phyloP scores from a whole-genome alignment of 2,888 invertebrate genomes.

The Pristionchus fissidentatus region DNA sequence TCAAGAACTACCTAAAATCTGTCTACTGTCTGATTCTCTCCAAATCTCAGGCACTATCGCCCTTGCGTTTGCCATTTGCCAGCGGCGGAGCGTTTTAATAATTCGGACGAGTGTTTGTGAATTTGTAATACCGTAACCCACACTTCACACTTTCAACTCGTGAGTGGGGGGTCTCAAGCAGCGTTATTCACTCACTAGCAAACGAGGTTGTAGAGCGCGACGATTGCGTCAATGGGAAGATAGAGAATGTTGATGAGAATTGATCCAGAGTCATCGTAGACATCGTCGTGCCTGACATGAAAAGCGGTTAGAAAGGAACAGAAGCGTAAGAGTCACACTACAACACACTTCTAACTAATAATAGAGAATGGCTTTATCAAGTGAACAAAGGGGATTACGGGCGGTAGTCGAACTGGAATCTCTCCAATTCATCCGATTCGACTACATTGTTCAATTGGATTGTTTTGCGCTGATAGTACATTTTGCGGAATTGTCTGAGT shows the following conservation, averaged over 20 bases:
- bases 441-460: slow-evolving; percentile 26
- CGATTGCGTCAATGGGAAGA: background rate
- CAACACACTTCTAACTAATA: slow-evolving; percentile 1
- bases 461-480: slow-evolving; percentile 39
- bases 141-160: background rate
- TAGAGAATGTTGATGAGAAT: slow-evolving; percentile 7
- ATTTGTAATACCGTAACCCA: background rate
- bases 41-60: no score
- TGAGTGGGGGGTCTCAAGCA: background rate
- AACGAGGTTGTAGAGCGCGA: background rate
- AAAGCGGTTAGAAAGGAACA: slow-evolving; percentile 30
- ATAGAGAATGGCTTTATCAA: slow-evolving; percentile 18
- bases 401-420: background rate
- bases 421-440: slow-evolving; percentile 9
- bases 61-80: no score
- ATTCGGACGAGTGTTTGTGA: background rate
- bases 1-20: no score
- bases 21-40: no score
- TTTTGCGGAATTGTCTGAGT: slow-evolving; percentile 23
- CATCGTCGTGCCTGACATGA: slow-evolving; percentile 29
- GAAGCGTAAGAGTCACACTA: slow-evolving; percentile 17
- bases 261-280: background rate
- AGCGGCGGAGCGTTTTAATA: no score
- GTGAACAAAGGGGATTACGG: background rate
- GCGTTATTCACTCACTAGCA: slow-evolving; percentile 33